These are phyloP conservation scores for Dendroctonus ponderosae DNA, from an alignment of 1,140 invertebrate species.

Conservation along the genomic window DNA sequence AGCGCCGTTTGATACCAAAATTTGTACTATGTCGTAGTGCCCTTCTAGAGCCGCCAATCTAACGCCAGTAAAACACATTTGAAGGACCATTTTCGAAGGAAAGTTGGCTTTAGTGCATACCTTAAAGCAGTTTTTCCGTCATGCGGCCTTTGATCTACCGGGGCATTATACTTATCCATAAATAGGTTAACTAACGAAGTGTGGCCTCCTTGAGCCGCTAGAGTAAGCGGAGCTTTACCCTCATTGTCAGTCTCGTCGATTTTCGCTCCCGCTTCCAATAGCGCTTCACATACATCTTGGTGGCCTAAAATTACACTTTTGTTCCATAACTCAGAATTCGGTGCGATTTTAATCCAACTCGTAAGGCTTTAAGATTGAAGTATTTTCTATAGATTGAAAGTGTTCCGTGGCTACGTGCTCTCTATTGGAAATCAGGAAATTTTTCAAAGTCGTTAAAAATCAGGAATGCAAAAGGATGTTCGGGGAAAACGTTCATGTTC, in stretches of 20 bases:
- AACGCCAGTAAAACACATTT: slow-evolving; percentile 33
- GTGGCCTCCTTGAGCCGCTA: slow-evolving; percentile 89
- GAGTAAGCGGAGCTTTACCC: slow-evolving; percentile 84
- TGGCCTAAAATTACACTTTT: slow-evolving; percentile 58
- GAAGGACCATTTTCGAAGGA: no score
- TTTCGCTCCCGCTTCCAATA: slow-evolving; percentile 88
- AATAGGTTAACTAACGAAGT: slow-evolving; percentile 67
- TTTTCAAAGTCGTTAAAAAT: no score
- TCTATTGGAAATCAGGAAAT: no score
- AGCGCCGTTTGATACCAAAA: slow-evolving; percentile 72
- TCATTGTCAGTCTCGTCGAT: slow-evolving; percentile 92
- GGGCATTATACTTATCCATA: slow-evolving; percentile 71
- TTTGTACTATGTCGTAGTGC: slow-evolving; percentile 78
- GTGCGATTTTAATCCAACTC: background rate
- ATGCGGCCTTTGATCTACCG: slow-evolving; percentile 85
- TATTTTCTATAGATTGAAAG: background rate
- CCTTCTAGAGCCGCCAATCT: slow-evolving; percentile 82
- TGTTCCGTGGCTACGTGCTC: no score
- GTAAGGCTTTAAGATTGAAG: background rate
- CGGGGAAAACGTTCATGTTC: no score
- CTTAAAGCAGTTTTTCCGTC: slow-evolving; percentile 94
- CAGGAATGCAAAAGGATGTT: no score
- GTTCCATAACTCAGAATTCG: background rate
- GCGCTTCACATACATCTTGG: slow-evolving; percentile 78
- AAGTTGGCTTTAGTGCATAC: slow-evolving; percentile 42